Percentiles rank a stretch among this genome's conserved stretches.
phyloP scores from a whole-genome alignment of 1,140 invertebrate species.

The Chironomus striatipennis region DNA sequence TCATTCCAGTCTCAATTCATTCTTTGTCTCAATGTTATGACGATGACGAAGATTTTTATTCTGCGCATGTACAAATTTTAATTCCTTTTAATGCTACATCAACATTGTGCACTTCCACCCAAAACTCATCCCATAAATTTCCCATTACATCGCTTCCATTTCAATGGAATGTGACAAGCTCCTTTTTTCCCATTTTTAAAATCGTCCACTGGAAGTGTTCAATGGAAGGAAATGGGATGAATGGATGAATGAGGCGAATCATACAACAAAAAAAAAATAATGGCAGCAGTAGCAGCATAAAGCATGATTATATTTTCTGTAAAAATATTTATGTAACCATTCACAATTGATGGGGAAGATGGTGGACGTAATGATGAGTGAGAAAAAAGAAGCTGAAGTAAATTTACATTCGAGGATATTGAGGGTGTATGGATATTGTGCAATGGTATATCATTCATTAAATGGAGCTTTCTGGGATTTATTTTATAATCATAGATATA shows the following conservation, averaged over 20 bases:
- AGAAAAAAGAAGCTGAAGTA: no score
- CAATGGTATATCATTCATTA: no score
- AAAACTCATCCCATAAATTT: background rate
- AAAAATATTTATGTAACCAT: background rate
- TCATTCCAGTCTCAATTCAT: background rate
- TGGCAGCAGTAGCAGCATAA: background rate
- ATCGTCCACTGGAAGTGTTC: conserved; percentile 5
- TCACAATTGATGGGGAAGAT: background rate
- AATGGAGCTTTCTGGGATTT: no score
- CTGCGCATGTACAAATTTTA: background rate
- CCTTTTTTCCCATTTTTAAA: background rate
- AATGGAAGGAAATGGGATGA: background rate
- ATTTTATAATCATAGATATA: no score
- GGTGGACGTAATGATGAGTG: background rate
- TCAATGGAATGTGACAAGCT: background rate
- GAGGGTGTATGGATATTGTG: no score
- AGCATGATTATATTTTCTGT: background rate
- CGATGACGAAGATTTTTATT: background rate
- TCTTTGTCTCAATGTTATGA: background rate
- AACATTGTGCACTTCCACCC: background rate
- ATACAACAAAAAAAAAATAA: no score
- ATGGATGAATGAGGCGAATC: background rate
- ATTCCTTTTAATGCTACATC: no score
- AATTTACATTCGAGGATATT: no score
- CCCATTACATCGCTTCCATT: background rate